Evolutionary conservation across 2,113 vertebrate genomes (phyloP).

Genomic region (Hemiscyllium ocellatum): DNA sequence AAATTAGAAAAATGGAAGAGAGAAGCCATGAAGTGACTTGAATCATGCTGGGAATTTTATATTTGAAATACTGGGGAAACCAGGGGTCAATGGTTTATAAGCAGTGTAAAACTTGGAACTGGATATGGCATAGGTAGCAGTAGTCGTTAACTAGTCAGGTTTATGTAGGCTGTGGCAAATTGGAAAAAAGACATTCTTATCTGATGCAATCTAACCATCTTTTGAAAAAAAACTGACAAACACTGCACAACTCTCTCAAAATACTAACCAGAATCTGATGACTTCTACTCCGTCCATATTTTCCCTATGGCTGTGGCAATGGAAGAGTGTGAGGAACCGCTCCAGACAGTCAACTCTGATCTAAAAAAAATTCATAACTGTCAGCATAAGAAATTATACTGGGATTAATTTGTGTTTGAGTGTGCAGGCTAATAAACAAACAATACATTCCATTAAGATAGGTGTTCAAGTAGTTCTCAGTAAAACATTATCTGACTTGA

Average conservation of each 20-base stretch:
- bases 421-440: no score
- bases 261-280: slow-evolving; percentile 50
- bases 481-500: no score
- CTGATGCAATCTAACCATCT: background rate
- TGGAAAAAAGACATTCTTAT: background rate
- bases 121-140: background rate
- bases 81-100: background rate
- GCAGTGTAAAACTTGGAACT: background rate
- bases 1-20: background rate
- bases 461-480: no score
- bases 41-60: background rate
- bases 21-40: background rate
- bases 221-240: background rate
- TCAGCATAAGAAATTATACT: slow-evolving; percentile 8
- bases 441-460: no score
- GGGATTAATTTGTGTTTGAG: no score
- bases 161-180: background rate
- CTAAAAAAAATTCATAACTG: slow-evolving; percentile 45
- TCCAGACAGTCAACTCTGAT: slow-evolving; percentile 65
- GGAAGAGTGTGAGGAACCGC: slow-evolving; percentile 65
- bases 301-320: slow-evolving; percentile 56
- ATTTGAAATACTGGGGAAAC: background rate
- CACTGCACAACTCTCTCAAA: background rate
- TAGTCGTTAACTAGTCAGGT: background rate
- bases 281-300: slow-evolving; percentile 43